A percentile compares a stretch with the other conserved stretches of the same genome.
These are phyloP conservation scores for Sciaenops ocellatus DNA, from an alignment of 2,797 vertebrate species.

Conservation along the genomic window DNA sequence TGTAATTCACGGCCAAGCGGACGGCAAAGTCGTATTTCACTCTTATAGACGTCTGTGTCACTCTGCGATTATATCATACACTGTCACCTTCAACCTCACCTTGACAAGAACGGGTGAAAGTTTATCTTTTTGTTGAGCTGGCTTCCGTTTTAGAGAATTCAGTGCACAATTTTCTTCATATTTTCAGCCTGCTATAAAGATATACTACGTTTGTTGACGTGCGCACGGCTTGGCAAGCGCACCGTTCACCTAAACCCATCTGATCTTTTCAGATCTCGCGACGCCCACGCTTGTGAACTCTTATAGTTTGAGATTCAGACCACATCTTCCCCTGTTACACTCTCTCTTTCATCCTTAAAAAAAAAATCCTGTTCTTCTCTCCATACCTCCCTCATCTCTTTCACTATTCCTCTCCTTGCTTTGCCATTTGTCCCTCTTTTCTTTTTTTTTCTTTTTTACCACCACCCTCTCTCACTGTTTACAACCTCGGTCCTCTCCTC, in stretches of 20 bases:
- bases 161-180: neutral
- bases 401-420: constrained; percentile 19
- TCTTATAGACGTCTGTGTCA: constrained; percentile 47
- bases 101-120: constrained; percentile 28
- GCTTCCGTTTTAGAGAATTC: neutral
- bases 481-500: constrained; percentile 47
- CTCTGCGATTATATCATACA: constrained; percentile 24
- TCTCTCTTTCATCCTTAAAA: constrained; percentile 65
- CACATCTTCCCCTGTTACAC: constrained; percentile 61
- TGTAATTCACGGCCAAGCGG: constrained; percentile 45
- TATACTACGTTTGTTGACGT: constrained; percentile 13
- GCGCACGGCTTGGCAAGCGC: constrained; percentile 31
- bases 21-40: constrained; percentile 48
- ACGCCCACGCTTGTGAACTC: constrained; percentile 39
- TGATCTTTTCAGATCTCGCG: constrained; percentile 70
- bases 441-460: constrained; percentile 25
- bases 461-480: constrained; percentile 45
- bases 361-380: constrained; percentile 52
- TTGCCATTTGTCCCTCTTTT: constrained; percentile 28
- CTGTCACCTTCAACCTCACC: constrained; percentile 36
- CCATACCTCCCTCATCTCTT: constrained; percentile 19
- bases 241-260: constrained; percentile 52
- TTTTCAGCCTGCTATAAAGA: constrained; percentile 1
- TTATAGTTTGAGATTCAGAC: constrained; percentile 69
- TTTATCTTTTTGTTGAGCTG: constrained; percentile 12